These are phyloP conservation scores for Nasonovia ribisnigri DNA, from an alignment of 2,888 invertebrate genomes.

Conservation along the genomic window DNA sequence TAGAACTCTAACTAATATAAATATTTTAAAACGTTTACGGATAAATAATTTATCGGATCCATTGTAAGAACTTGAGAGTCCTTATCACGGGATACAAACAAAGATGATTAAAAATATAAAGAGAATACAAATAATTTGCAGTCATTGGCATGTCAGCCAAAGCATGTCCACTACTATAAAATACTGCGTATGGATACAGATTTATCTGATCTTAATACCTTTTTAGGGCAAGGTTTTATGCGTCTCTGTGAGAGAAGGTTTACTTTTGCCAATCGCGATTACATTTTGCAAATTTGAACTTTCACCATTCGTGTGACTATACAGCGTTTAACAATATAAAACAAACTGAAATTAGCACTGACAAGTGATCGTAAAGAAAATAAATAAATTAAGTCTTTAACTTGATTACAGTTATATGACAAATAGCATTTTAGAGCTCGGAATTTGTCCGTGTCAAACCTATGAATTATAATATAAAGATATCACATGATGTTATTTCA, in stretches of 20 bases:
- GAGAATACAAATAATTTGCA: constrained; percentile 43
- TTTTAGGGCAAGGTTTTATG: constrained; percentile 45
- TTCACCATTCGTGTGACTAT: constrained; percentile 34
- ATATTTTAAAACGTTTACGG: background rate
- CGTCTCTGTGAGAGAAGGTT: constrained; percentile 34
- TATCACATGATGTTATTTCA: background rate
- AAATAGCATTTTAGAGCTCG: background rate
- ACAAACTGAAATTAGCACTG: constrained; percentile 9
- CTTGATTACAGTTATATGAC: background rate
- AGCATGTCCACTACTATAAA: constrained; percentile 49
- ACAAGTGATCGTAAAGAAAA: background rate
- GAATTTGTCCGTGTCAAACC: background rate
- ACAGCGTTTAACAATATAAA: constrained; percentile 11
- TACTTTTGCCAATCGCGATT: constrained; percentile 56
- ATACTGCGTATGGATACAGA: constrained; percentile 33
- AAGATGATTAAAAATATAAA: constrained; percentile 22
- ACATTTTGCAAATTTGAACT: constrained; percentile 56
- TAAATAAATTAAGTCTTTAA: background rate
- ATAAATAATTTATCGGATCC: background rate
- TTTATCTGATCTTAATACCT: constrained; percentile 54
- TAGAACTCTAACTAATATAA: too few relatives aligned
- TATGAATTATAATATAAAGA: background rate
- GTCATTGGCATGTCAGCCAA: constrained; percentile 13
- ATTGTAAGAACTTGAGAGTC: background rate
- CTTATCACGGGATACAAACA: background rate